Evolutionary conservation across 2,888 invertebrate genomes (phyloP), one percentile per base, ranked within the genome.

Genomic region (Nephrocerus scutellatus): DNA sequence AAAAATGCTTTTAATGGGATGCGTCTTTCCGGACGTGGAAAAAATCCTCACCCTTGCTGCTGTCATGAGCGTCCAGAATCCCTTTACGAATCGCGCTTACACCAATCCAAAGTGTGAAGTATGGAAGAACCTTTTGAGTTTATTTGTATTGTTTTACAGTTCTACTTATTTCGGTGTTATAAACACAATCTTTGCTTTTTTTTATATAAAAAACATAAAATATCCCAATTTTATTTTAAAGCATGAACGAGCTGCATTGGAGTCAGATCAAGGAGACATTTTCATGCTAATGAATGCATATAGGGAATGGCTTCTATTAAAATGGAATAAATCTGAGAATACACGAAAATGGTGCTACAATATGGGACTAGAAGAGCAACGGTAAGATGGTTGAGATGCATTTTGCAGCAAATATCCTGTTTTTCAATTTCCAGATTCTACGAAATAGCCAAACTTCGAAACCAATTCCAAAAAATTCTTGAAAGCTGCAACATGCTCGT

Each of bases 181-280:
- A 30, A 9, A 32, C 4, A 12, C 15, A 13, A 14, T 28, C 7
- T 18, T n/a, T 21, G n/a, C 7, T 10, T 12, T 22, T 8, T 5
- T 29, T 16, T 14, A 14, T 8, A 10, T 12, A 29, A 16, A 29
- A 29, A 12, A n/a, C 18, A n/a, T 22, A 13, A 12, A 12, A 20
- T 12, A 21, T 39, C n/a, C 19, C 8, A 7, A 30, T 25, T 14
- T 9, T n/a, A 29, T 26, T 36, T 58, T 65, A 2, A 54, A 82
- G 79, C 77, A 79, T 26, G 74, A 84, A 1, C 73, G 89, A 25
- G 81, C 80, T 68, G 76, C 79, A 0, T 74, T 95, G 23, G 89
- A 95, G 59, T 93, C 93, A 0, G 88, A 89, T 59, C 92, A 96
- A 61, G 98, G 98, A 0, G 98, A 98, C 64, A 90, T 96, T 0